phyloP scores from a whole-genome alignment of 1,140 invertebrate genomes.

The Sitophilus oryzae region DNA sequence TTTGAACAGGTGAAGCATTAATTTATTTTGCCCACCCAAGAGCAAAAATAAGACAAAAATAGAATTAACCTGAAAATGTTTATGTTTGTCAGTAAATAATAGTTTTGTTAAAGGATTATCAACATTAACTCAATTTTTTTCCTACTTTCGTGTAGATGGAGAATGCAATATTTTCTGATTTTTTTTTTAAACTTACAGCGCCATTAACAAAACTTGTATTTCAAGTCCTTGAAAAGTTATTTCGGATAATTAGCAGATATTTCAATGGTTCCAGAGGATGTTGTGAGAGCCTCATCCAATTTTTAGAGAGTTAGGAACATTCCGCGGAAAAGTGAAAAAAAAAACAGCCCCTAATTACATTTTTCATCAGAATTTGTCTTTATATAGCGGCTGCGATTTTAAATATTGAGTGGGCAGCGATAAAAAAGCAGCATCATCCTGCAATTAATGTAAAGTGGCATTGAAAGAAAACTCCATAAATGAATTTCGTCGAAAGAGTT shows the following conservation, averaged over 20 bases:
- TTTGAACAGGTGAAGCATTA: neutral
- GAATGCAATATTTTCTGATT: no score
- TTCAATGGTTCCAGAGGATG: neutral
- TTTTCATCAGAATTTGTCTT: constrained; percentile 16
- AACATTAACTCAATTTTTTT: no score
- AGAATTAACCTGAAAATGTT: no score
- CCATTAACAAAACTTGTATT: no score
- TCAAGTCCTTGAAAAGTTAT: no score
- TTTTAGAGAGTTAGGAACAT: neutral
- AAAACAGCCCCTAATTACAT: constrained; percentile 15
- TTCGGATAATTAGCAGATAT: neutral
- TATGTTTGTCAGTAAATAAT: no score
- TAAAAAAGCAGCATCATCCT: constrained; percentile 12
- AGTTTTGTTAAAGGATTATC: no score
- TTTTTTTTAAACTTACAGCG: no score
- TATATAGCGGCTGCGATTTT: constrained; percentile 10
- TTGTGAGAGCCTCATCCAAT: neutral
- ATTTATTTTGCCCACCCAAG: neutral
- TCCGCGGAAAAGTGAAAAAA: constrained; percentile 5
- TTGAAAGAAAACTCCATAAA: constrained; percentile 25
- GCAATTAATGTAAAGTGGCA: constrained; percentile 28
- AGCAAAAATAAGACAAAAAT: no score
- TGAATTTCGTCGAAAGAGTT: constrained; percentile 23
- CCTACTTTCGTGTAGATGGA: no score
- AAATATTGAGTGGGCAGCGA: constrained; percentile 15